Conservation (phyloP, 2,888 invertebrate species). For the Napeogenes sylphis region DNA sequence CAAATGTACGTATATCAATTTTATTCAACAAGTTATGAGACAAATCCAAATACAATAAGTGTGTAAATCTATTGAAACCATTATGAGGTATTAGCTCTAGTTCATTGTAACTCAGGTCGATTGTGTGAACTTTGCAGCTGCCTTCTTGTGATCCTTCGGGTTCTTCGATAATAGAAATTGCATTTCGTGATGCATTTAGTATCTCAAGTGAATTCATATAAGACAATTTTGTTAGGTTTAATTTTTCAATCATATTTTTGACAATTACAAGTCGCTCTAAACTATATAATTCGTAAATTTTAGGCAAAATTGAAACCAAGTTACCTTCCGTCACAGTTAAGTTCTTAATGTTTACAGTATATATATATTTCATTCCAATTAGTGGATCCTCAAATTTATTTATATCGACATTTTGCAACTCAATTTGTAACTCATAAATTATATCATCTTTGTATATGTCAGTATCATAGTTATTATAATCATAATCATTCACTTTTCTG, state of each 20-base stretch:
- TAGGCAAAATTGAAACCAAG: conserved; percentile 14
- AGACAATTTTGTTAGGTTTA: conserved; percentile 12
- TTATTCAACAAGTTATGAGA: conserved; percentile 17
- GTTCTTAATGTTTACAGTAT: conserved; percentile 6
- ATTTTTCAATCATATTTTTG: conserved; percentile 15
- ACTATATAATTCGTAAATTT: conserved; percentile 10
- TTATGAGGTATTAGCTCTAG: conserved; percentile 19
- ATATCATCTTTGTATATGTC: neutral
- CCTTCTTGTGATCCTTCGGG: neutral
- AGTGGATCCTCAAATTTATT: conserved; percentile 9
- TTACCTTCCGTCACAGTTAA: conserved; percentile 16
- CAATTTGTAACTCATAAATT: conserved; percentile 9
- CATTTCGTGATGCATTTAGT: conserved; percentile 22
- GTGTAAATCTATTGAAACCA: conserved; percentile 15
- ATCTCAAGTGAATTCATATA: conserved; percentile 5
- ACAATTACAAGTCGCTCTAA: conserved; percentile 14
- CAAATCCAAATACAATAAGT: conserved; percentile 20
- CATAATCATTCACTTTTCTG: neutral
- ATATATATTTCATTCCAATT: neutral
- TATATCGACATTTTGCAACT: conserved; percentile 4
- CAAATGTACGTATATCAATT: conserved; percentile 25
- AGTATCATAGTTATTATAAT: neutral
- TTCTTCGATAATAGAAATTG: conserved; percentile 15
- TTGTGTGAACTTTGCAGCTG: conserved; percentile 5
- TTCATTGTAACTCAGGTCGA: conserved; percentile 24